A percentile compares a stretch with the other conserved stretches of the same genome.
Conservation (phyloP, 1,140 invertebrate genomes). For the Drosophila ercepeae region DNA sequence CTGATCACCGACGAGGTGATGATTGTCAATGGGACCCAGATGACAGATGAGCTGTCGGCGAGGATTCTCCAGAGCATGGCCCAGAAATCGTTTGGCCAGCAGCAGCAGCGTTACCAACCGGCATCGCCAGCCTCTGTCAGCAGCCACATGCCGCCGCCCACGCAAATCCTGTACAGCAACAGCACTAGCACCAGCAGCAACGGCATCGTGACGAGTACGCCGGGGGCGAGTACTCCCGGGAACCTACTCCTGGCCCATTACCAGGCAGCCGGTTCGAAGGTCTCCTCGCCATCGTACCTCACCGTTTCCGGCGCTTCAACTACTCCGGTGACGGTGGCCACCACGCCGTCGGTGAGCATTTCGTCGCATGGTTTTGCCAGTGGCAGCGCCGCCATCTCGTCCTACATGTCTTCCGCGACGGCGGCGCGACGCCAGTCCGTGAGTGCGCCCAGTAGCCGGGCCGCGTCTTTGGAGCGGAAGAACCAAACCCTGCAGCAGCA, state of each 20-base stretch:
- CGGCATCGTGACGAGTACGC: conserved; percentile 18
- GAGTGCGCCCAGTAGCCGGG: conserved; percentile 71
- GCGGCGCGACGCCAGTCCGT: conserved; percentile 67
- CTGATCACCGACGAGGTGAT: conserved; percentile 73
- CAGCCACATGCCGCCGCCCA: conserved; percentile 63
- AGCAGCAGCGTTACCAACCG: conserved; percentile 83
- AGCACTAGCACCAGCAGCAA: conserved; percentile 15
- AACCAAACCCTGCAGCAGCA: conserved; percentile 19
- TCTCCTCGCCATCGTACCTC: conserved; percentile 39
- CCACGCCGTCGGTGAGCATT: conserved; percentile 66
- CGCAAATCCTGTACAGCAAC: conserved; percentile 60
- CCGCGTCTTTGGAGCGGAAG: conserved; percentile 74
- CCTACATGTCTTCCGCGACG: conserved; percentile 64
- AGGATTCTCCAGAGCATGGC: conserved; percentile 82
- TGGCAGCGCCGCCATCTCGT: conserved; percentile 62
- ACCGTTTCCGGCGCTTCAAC: conserved; percentile 31
- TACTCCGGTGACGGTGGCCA: conserved; percentile 44
- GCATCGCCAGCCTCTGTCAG: conserved; percentile 44
- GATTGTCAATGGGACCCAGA: conserved; percentile 82
- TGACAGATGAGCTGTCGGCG: conserved; percentile 82
- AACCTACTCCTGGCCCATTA: conserved; percentile 57
- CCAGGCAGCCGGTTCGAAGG: conserved; percentile 49
- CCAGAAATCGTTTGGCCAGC: conserved; percentile 78
- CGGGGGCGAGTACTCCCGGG: conserved; percentile 15
- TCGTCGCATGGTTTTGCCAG: conserved; percentile 68